Conservation (phyloP, 2,888 invertebrate species). For the Melieria crassipennis region DNA sequence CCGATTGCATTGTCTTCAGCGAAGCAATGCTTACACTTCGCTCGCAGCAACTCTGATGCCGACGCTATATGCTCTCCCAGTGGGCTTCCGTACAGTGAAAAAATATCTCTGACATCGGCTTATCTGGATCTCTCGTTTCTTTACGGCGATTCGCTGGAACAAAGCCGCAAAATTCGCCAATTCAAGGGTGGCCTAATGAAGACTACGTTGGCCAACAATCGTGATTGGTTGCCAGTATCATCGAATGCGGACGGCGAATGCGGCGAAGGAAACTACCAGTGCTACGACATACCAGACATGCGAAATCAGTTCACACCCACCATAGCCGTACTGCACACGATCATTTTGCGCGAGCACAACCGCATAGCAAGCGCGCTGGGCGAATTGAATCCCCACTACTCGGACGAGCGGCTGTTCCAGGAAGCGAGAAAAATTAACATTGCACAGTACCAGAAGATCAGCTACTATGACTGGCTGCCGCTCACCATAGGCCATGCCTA, state of each 20-base stretch:
- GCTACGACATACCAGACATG: conserved; percentile 74
- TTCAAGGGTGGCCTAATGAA: conserved; percentile 73
- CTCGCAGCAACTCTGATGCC: conserved; percentile 73
- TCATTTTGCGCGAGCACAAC: conserved; percentile 67
- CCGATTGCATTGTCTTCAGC: conserved; percentile 67
- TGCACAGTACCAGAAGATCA: conserved; percentile 67
- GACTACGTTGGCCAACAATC: conserved; percentile 69
- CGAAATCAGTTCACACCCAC: conserved; percentile 63
- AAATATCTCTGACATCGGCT: conserved; percentile 67
- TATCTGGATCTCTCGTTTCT: conserved; percentile 79
- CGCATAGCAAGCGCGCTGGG: conserved; percentile 62
- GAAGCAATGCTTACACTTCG: conserved; percentile 72
- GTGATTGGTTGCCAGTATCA: conserved; percentile 76
- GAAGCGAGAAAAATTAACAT: conserved; percentile 66
- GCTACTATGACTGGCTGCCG: conserved; percentile 67
- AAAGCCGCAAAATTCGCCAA: conserved; percentile 72
- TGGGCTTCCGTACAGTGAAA: conserved; percentile 68
- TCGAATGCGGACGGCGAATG: conserved; percentile 67
- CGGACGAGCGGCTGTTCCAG: conserved; percentile 66
- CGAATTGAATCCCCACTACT: conserved; percentile 66
- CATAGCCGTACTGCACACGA: conserved; percentile 63
- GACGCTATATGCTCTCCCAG: conserved; percentile 70
- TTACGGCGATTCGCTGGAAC: conserved; percentile 76
- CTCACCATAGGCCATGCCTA: conserved; percentile 58
- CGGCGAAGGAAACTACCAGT: conserved; percentile 71